phyloP scores from a whole-genome alignment of 2,797 vertebrate genomes.

The Botia kubotai region DNA sequence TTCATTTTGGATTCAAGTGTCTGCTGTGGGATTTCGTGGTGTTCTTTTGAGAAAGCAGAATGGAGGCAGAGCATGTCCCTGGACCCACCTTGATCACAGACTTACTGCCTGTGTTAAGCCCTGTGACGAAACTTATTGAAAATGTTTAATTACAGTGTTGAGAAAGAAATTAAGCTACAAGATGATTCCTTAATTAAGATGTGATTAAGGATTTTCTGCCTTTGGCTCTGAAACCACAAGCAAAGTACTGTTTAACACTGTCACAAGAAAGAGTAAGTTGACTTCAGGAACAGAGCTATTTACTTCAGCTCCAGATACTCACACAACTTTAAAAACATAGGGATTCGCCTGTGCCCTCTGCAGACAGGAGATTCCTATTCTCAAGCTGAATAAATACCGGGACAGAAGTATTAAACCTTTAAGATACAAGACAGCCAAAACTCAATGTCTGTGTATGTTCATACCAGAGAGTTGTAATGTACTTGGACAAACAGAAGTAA shows the following conservation, averaged over 20 bases:
- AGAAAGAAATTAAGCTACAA: slow-evolving; percentile 59
- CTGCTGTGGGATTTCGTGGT: slow-evolving; percentile 49
- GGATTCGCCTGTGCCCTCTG: slow-evolving; percentile 23
- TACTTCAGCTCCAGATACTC: slow-evolving; percentile 32
- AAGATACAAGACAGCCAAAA: slow-evolving; percentile 8
- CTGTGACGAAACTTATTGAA: slow-evolving; percentile 62
- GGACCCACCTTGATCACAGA: slow-evolving; percentile 56
- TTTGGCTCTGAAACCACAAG: slow-evolving; percentile 46
- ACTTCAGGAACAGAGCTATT: slow-evolving; percentile 33
- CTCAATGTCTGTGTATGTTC: background rate
- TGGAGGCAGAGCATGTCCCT: slow-evolving; percentile 46
- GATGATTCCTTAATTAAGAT: slow-evolving; percentile 63
- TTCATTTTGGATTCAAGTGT: slow-evolving; percentile 46
- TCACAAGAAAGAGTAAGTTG: slow-evolving; percentile 41
- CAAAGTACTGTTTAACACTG: slow-evolving; percentile 37
- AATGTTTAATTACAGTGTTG: slow-evolving; percentile 64
- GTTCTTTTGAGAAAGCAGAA: slow-evolving; percentile 36
- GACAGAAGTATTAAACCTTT: slow-evolving; percentile 15
- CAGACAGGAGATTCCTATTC: slow-evolving; percentile 26
- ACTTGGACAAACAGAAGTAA: background rate
- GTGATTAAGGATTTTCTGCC: slow-evolving; percentile 61
- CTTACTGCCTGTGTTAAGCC: slow-evolving; percentile 55
- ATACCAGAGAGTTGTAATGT: background rate
- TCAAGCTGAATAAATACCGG: slow-evolving; percentile 29
- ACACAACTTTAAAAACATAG: slow-evolving; percentile 20